phyloP scores from a whole-genome alignment of 2,797 vertebrate species.

The Cephalopachus bancanus region DNA sequence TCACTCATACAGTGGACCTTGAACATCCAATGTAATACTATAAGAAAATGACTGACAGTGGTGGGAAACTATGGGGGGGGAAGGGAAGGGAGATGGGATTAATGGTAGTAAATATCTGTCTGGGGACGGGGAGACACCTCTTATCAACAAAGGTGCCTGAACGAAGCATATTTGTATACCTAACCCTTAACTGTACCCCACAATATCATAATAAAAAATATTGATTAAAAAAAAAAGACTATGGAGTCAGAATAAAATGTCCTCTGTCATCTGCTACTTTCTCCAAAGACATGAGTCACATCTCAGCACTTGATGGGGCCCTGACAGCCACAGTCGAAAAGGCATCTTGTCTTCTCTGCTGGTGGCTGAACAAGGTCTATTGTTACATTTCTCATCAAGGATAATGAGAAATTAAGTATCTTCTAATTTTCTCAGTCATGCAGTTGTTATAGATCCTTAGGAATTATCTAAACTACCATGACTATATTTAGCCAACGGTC shows the following conservation, averaged over 20 bases:
- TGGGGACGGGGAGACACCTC: no score
- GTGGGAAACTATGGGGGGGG: no score
- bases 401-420: constrained; percentile 13
- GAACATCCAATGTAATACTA: no score
- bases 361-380: not conserved
- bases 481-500: not conserved
- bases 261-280: not conserved
- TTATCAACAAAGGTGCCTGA: no score
- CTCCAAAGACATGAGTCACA: not conserved
- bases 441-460: constrained; percentile 1
- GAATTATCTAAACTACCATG: not conserved
- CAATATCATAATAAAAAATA: no score
- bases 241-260: not conserved
- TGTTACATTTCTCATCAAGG: not conserved
- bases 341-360: not conserved
- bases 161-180: no score
- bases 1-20: no score
- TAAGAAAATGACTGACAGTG: no score
- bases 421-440: constrained; percentile 7
- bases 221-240: not conserved
- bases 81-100: no score
- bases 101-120: no score
- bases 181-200: no score
- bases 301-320: not conserved
- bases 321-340: not conserved